Percentiles rank a stretch among this genome's conserved stretches.
Evolutionary conservation across 2,888 invertebrate species (phyloP).

Genomic region (Aphrophora alni): DNA sequence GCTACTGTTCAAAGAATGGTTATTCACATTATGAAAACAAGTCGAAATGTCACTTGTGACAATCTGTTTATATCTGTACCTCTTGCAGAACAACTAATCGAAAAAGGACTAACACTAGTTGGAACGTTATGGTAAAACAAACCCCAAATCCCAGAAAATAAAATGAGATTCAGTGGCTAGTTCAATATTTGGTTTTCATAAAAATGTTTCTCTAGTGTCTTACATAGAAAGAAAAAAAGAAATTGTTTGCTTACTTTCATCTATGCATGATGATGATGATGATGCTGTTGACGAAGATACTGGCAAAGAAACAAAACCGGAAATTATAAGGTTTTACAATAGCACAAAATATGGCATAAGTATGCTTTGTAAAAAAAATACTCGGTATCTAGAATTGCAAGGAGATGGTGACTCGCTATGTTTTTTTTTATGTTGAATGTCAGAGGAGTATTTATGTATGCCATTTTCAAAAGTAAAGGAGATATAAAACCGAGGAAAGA

Average conservation of each 20-base stretch:
- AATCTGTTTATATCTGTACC: background rate
- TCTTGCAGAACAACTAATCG: background rate
- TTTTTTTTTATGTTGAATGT: background rate
- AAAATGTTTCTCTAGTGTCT: background rate
- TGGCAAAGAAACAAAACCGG: background rate
- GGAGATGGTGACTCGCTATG: background rate
- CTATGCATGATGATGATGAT: background rate
- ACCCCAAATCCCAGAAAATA: background rate
- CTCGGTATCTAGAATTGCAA: background rate
- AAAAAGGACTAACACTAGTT: background rate
- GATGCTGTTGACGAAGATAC: background rate
- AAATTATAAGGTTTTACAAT: background rate
- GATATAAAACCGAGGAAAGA: background rate
- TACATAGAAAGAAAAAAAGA: background rate
- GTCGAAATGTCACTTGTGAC: background rate
- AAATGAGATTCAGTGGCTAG: background rate
- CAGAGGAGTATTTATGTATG: background rate
- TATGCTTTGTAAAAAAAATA: background rate
- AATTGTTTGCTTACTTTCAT: background rate
- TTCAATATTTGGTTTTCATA: constrained; percentile 12
- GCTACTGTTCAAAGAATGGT: background rate
- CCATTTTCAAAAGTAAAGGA: background rate
- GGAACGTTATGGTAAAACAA: background rate
- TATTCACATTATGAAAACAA: background rate
- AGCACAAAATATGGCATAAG: background rate